Evolutionary conservation across 2,113 vertebrate genomes (phyloP), one percentile per base, ranked within the genome.

Genomic region (Aldabrachelys gigantea): DNA sequence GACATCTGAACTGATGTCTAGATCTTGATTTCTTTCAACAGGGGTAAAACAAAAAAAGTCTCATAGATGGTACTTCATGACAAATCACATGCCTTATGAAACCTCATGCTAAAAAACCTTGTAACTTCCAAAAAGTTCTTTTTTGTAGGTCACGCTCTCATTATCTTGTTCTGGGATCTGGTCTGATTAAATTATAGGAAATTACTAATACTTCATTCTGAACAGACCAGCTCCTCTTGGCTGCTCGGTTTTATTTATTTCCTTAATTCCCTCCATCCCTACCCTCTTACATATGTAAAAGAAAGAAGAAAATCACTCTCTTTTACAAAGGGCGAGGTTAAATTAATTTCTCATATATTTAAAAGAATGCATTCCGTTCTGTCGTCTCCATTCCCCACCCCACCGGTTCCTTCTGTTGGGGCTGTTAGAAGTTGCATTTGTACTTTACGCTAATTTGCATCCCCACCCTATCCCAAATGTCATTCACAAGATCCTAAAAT

Each of bases 171-270:
- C 97, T 98, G 97, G 75, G 90, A 98, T 97, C 96, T 97, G 79
- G 95, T 97, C 97, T 98, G 98, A 98, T 98, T 98, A 98, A 98
- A 98, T 98, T 98, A 98, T 94, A 97, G 97, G 97, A 98, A 98
- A 98, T 98, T 97, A 98, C 96, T 95, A 98, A 98, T 97, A 95
- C 91, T 97, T 98, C 97, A 97, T 95, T 97, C 96, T 81, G 97
- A 97, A 97, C 92, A 96, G 44, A 94, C 78, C 80, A 94, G 94
- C 93, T 95, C 85, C 95, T 96, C 86, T 95, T 92, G 96, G 92
- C 88, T 80, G 41, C 49, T 94, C 16, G 94, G 87, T 92, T 88
- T 97, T 94, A 16, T 95, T 82, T 97, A 95, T 29, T 89, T 92
- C 72, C 93, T 95, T 95, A 96, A 96, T 97, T 96, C 96, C 87